phyloP scores from a whole-genome alignment of 1,140 invertebrate species.

The Macrosteles quadrilineatus region DNA sequence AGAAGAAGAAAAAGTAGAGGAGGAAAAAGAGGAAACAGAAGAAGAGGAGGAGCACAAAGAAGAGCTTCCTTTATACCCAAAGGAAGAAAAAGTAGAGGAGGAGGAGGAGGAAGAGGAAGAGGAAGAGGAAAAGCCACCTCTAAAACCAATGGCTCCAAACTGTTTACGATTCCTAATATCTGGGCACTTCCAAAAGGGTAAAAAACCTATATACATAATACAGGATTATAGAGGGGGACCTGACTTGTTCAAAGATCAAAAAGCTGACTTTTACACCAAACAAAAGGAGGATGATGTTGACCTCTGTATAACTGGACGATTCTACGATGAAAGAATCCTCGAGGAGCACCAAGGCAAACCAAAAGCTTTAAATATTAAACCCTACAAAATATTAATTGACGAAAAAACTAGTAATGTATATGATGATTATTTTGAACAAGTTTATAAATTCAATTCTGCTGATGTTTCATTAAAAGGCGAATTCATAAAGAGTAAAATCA shows the following conservation, averaged over 20 bases:
- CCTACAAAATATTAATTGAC: slow-evolving; percentile 1
- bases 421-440: background rate
- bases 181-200: background rate
- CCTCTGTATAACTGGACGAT: background rate
- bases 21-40: no score
- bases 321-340: slow-evolving; percentile 3
- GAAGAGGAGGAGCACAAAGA: background rate
- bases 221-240: background rate
- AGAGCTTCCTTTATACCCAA: background rate
- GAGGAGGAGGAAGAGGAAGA: background rate
- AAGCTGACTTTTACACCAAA: slow-evolving; percentile 8
- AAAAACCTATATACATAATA: slow-evolving; percentile 2
- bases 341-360: background rate
- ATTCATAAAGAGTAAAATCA: background rate
- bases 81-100: background rate
- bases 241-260: slow-evolving; percentile 11
- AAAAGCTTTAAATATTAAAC: slow-evolving; percentile 3
- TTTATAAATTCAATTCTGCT: background rate
- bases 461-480: background rate
- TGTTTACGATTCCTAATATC: background rate
- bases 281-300: background rate
- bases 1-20: no score
- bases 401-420: slow-evolving; percentile 14
- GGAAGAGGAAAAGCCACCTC: background rate
- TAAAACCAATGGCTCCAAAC: background rate